Percentiles rank a stretch among this genome's conserved stretches.
Conservation (phyloP, 2,113 vertebrate species). For the Centrocercus urophasianus region DNA sequence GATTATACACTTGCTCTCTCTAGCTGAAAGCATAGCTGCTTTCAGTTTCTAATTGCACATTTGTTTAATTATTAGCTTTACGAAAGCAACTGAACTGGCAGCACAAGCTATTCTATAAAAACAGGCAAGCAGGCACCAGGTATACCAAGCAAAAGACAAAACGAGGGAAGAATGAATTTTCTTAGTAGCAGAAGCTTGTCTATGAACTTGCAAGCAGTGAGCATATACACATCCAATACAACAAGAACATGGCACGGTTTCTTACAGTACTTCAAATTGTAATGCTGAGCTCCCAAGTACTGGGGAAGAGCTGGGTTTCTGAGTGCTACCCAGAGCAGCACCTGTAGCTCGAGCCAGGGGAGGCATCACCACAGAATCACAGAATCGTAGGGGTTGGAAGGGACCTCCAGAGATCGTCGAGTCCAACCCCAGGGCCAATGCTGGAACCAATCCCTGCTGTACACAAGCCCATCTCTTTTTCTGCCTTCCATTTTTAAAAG, state of each 20-base stretch:
- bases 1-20: not conserved
- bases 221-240: not conserved
- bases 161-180: not conserved
- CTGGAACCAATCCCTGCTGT: too few species aligned
- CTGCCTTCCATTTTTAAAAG: not conserved
- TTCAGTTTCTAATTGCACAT: not conserved
- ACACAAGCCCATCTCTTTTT: not conserved
- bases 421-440: too few species aligned
- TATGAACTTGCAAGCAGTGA: not conserved
- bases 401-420: too few species aligned
- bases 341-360: not conserved
- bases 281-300: not conserved
- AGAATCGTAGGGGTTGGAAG: too few species aligned
- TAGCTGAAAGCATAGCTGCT: not conserved
- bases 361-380: too few species aligned
- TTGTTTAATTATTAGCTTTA: slow-evolving; percentile 37
- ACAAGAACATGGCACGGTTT: not conserved
- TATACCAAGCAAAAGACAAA: not conserved
- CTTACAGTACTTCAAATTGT: not conserved
- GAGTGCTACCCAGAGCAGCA: not conserved
- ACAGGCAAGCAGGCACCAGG: not conserved
- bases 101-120: slow-evolving; percentile 20
- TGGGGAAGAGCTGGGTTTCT: not conserved
- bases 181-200: not conserved
- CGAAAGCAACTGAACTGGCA: slow-evolving; percentile 15